Conservation (phyloP, 1,140 invertebrate genomes). For the Heliconius hermathena region DNA sequence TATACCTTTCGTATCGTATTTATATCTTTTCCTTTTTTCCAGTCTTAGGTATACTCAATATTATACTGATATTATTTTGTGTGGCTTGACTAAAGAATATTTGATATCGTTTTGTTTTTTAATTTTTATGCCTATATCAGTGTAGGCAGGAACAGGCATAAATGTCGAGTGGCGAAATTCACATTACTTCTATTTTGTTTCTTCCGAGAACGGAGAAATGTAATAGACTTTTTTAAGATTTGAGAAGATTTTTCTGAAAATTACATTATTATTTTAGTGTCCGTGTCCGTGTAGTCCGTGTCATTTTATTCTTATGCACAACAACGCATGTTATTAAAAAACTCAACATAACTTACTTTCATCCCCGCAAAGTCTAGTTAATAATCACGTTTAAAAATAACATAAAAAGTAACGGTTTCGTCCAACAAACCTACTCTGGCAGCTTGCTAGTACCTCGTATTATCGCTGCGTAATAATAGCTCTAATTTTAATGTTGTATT, state of each 20-base stretch:
- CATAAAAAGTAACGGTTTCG: conserved; percentile 2
- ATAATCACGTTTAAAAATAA: conserved; percentile 9
- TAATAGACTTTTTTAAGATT: too few species aligned
- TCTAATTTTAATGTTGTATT: not conserved
- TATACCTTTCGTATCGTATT: not conserved
- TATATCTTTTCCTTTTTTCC: not conserved
- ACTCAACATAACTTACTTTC: not conserved
- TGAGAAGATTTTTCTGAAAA: too few species aligned
- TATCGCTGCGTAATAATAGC: not conserved
- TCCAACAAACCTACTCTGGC: not conserved
- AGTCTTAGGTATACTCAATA: not conserved
- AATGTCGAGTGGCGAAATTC: too few species aligned
- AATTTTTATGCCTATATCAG: too few species aligned
- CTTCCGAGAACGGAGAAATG: too few species aligned
- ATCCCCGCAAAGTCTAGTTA: conserved; percentile 3
- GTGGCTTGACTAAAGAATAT: too few species aligned
- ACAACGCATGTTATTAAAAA: conserved; percentile 10
- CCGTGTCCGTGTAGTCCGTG: too few species aligned
- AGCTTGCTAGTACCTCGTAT: conserved; percentile 1
- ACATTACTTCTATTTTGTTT: too few species aligned
- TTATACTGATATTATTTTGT: not conserved
- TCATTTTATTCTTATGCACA: not conserved
- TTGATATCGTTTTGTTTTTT: too few species aligned
- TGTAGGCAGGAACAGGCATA: too few species aligned
- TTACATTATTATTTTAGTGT: too few species aligned